phyloP scores from a whole-genome alignment of 1,140 invertebrate species.

The Manduca sexta region DNA sequence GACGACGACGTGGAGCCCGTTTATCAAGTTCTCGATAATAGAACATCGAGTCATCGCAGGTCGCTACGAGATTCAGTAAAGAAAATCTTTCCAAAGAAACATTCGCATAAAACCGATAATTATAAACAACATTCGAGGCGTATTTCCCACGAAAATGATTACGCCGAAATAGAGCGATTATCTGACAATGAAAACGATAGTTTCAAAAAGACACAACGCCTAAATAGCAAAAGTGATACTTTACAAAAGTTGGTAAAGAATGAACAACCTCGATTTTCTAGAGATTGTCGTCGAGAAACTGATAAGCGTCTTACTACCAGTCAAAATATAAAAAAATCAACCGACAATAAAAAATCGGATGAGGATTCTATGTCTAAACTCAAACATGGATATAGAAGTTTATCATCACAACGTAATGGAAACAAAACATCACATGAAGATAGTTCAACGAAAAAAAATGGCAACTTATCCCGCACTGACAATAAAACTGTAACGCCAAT shows the following conservation, averaged over 20 bases:
- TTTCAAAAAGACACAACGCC: not conserved
- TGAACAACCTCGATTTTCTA: too few relatives aligned
- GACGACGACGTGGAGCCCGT: not conserved
- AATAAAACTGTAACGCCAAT: not conserved
- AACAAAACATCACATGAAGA: not conserved
- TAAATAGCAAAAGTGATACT: too few relatives aligned
- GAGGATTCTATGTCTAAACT: too few relatives aligned
- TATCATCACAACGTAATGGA: not conserved
- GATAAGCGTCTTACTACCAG: not conserved
- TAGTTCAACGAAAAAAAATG: not conserved
- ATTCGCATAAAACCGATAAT: too few relatives aligned
- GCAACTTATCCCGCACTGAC: not conserved
- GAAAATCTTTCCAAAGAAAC: too few relatives aligned
- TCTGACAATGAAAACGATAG: not conserved
- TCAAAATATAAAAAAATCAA: slow-evolving; percentile 1
- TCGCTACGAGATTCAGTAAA: too few relatives aligned
- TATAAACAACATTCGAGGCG: too few relatives aligned
- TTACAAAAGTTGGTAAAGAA: too few relatives aligned
- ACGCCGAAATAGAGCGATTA: too few relatives aligned
- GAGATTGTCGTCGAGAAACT: too few relatives aligned
- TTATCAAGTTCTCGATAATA: not conserved
- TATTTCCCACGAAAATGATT: too few relatives aligned
- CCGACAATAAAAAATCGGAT: not conserved
- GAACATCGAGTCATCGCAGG: not conserved
- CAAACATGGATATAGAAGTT: not conserved